A percentile compares a stretch with the other conserved stretches of the same genome.
Conservation (phyloP, 2,888 invertebrate species). For the Bimastos eiseni region DNA sequence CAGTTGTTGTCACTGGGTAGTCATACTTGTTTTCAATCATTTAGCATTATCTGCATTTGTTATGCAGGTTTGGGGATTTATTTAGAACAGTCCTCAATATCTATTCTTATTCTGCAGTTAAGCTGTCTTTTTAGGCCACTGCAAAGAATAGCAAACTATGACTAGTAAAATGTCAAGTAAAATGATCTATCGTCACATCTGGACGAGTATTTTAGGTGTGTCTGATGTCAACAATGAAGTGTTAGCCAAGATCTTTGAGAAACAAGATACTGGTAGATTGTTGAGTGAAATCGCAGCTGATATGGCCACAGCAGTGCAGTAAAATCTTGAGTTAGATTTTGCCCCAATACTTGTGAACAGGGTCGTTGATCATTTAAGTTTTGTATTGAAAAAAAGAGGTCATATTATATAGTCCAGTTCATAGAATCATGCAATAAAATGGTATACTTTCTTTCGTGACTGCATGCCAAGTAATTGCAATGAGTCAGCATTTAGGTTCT, state of each 20-base stretch:
- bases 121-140: neutral
- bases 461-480: neutral
- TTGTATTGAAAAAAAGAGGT: constrained; percentile 3
- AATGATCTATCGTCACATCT: neutral
- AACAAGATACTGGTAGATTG: neutral
- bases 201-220: neutral
- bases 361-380: neutral
- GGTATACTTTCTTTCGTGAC: neutral
- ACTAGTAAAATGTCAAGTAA: neutral
- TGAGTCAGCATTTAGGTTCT: neutral
- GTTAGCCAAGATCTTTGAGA: neutral
- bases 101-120: neutral
- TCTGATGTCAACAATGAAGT: neutral
- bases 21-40: neutral
- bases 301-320: neutral
- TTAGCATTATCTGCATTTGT: neutral
- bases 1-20: neutral
- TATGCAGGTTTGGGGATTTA: neutral
- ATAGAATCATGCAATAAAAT: neutral
- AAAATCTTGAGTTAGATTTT: neutral
- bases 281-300: neutral
- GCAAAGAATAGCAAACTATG: neutral
- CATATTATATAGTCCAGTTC: neutral
- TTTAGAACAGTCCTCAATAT: neutral
- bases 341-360: neutral